Percentiles rank a stretch among this genome's conserved stretches.
Evolutionary conservation across 2,113 vertebrate genomes (phyloP).

Genomic region (Sigmodon hispidus): DNA sequence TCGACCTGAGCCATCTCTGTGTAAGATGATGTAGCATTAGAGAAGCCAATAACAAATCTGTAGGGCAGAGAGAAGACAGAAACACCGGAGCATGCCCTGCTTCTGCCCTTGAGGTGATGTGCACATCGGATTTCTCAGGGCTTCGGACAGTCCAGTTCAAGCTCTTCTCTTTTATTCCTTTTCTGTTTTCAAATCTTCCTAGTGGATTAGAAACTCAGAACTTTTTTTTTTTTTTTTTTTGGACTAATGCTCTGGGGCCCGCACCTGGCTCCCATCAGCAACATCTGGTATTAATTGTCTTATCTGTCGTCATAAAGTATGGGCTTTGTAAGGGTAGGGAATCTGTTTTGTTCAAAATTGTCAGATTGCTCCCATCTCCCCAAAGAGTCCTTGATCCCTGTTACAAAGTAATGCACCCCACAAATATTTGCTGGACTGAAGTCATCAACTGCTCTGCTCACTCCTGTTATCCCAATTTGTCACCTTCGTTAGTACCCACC

Average conservation of each 20-base stretch:
- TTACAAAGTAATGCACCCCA: not conserved
- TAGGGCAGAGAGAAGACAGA: not conserved
- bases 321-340: conserved; percentile 13
- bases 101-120: not conserved
- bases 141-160: not conserved
- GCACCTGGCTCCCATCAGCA: not conserved
- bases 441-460: not conserved
- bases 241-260: not conserved
- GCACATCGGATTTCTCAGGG: not conserved
- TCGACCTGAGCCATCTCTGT: not conserved
- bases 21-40: not conserved
- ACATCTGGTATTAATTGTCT: conserved; percentile 2
- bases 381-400: not conserved
- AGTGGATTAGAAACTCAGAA: not conserved
- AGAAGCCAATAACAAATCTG: not conserved
- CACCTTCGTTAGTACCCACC: not conserved
- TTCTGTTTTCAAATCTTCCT: not conserved
- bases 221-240: not conserved
- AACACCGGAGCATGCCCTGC: not conserved
- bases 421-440: not conserved
- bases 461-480: not conserved
- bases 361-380: not conserved
- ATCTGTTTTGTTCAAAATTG: conserved; percentile 11
- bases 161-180: not conserved
- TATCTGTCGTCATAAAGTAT: conserved; percentile 5